Percentiles rank a stretch among this genome's conserved stretches.
Conservation (phyloP, 2,113 vertebrate genomes). For the Gorilla gorilla region DNA sequence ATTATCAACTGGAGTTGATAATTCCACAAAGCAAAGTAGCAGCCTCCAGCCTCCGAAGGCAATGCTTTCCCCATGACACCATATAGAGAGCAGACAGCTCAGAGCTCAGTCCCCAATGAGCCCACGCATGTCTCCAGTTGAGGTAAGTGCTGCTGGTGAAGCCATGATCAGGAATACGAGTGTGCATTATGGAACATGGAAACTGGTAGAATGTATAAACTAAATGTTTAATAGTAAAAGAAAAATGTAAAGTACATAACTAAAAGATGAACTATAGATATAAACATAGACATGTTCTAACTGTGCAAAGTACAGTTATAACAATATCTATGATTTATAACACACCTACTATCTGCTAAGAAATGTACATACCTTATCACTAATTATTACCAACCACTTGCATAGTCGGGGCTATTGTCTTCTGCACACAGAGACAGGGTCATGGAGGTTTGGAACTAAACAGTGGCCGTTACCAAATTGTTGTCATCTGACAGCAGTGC, state of each 20-base stretch:
- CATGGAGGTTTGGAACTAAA: background rate
- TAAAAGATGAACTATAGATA: background rate
- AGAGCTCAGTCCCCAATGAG: background rate
- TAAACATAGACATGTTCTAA: background rate
- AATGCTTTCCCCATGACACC: background rate
- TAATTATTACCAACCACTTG: background rate
- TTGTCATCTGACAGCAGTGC: background rate
- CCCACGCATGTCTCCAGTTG: background rate
- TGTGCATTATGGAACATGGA: background rate
- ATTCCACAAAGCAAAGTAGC: background rate
- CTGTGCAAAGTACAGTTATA: background rate
- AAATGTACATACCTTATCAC: background rate
- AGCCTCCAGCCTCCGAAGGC: background rate
- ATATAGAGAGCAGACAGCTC: background rate
- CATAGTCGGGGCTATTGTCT: background rate
- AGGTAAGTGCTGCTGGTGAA: background rate
- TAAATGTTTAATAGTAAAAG: background rate
- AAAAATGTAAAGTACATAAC: background rate
- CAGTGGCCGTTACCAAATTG: background rate
- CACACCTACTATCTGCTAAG: background rate
- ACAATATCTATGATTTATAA: background rate
- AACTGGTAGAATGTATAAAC: background rate
- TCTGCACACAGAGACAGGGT: background rate
- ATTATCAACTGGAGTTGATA: background rate
- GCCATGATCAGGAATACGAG: background rate